Percentiles rank a stretch among this genome's conserved stretches.
These are phyloP conservation scores for Blastomussa wellsi DNA, from an alignment of 92 coral and sea anemone genomes.

Conservation along the genomic window DNA sequence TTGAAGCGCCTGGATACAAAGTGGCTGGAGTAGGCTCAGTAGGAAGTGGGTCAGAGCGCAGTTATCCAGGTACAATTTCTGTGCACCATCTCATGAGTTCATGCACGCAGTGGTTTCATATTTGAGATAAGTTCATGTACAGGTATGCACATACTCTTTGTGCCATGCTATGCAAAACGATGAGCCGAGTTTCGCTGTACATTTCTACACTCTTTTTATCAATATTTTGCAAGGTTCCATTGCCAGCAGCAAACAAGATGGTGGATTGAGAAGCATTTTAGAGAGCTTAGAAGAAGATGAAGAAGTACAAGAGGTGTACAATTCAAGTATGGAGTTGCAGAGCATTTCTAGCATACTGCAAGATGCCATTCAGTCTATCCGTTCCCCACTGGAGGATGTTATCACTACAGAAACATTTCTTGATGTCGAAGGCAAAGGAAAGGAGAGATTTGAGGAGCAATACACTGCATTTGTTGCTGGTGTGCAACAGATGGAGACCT, in stretches of 20 bases:
- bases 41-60: slow-evolving; percentile 68
- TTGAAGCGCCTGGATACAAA: slow-evolving; percentile 34
- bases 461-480: slow-evolving; percentile 83
- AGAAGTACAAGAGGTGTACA: slow-evolving; percentile 70
- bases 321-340: slow-evolving; percentile 55
- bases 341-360: slow-evolving; percentile 75
- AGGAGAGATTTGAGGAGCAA: slow-evolving; percentile 85
- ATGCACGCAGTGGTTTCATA: too few species aligned
- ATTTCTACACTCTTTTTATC: background rate
- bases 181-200: too few species aligned
- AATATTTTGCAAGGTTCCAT: slow-evolving; percentile 41
- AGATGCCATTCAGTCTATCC: slow-evolving; percentile 64
- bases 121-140: too few species aligned
- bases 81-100: too few species aligned
- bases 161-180: too few species aligned
- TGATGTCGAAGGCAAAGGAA: slow-evolving; percentile 83
- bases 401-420: slow-evolving; percentile 74
- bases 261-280: slow-evolving; percentile 53
- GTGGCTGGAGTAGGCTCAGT: slow-evolving; percentile 42
- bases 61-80: slow-evolving; percentile 55
- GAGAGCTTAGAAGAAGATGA: slow-evolving; percentile 75
- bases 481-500: slow-evolving; percentile 76
- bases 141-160: too few species aligned
- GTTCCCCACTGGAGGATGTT: slow-evolving; percentile 66
- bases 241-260: slow-evolving; percentile 56